Evolutionary conservation across 2,888 invertebrate species (phyloP).

Genomic region (Pseudococcus viburni): DNA sequence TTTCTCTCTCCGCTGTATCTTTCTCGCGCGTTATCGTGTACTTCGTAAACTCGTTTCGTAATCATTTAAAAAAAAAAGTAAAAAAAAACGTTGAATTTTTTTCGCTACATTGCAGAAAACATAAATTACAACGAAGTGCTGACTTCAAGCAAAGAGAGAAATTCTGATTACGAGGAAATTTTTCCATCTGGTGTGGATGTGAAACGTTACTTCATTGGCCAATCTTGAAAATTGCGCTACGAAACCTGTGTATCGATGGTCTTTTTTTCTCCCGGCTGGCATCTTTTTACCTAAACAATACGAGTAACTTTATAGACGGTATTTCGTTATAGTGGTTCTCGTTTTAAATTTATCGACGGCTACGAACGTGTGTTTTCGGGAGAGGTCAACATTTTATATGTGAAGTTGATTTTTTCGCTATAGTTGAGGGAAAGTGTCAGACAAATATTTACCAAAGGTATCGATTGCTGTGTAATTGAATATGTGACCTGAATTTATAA

Average conservation of each 20-base stretch:
- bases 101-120: conserved; percentile 20
- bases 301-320: background rate
- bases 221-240: background rate
- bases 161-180: conserved; percentile 26
- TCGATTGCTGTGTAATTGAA: background rate
- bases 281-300: background rate
- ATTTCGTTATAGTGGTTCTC: background rate
- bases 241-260: background rate
- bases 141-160: conserved; percentile 13
- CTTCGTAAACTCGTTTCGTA: conserved; percentile 47
- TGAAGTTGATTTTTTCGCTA: background rate
- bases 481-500: background rate
- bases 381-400: background rate
- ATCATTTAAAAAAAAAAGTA: background rate
- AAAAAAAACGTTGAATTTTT: conserved; percentile 2
- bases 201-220: conserved; percentile 1
- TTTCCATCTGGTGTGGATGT: background rate
- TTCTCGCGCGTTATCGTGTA: background rate
- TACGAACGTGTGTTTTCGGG: background rate
- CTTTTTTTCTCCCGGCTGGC: background rate
- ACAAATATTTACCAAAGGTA: background rate
- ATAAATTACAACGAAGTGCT: conserved; percentile 37
- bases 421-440: no score
- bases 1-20: background rate
- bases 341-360: conserved; percentile 15